Evolutionary conservation across 2,113 vertebrate genomes (phyloP).

Genomic region (Oplegnathus fasciatus): DNA sequence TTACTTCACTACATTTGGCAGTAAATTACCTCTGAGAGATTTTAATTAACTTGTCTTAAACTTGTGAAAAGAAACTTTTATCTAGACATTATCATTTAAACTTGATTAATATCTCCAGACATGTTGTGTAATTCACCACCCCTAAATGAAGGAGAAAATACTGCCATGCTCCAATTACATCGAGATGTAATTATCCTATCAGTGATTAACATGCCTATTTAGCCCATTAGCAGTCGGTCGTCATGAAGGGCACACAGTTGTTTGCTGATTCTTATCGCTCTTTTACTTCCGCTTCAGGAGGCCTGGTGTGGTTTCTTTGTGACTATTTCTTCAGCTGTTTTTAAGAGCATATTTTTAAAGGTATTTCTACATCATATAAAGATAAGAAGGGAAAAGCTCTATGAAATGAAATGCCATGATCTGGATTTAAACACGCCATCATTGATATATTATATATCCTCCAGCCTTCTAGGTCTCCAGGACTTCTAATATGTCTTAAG

Average conservation of each 20-base stretch:
- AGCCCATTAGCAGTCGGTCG: slow-evolving; percentile 24
- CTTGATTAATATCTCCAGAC: slow-evolving; percentile 59
- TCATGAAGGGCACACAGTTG: slow-evolving; percentile 34
- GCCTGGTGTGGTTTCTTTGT: neutral
- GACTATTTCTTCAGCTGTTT: neutral
- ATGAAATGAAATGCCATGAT: slow-evolving; percentile 12
- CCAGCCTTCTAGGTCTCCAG: neutral
- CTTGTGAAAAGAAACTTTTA: slow-evolving; percentile 21
- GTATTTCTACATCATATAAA: neutral
- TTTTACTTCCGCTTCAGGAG: neutral
- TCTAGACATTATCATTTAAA: slow-evolving; percentile 32
- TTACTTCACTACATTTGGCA: neutral
- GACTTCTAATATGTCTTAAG: neutral
- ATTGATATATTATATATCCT: neutral
- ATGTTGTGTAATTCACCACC: slow-evolving; percentile 24
- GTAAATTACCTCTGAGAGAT: slow-evolving; percentile 21
- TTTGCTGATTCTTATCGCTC: slow-evolving; percentile 25
- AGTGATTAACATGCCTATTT: slow-evolving; percentile 58
- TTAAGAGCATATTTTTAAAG: neutral
- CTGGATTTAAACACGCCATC: slow-evolving; percentile 16
- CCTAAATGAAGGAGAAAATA: slow-evolving; percentile 47
- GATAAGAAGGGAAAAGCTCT: neutral
- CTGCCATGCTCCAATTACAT: slow-evolving; percentile 36
- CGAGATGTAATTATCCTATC: slow-evolving; percentile 52
- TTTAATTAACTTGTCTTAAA: slow-evolving; percentile 46